A percentile compares a stretch with the other conserved stretches of the same genome.
These are phyloP conservation scores for Struthidea cinerea DNA, from an alignment of 2,113 vertebrate genomes.

Conservation along the genomic window DNA sequence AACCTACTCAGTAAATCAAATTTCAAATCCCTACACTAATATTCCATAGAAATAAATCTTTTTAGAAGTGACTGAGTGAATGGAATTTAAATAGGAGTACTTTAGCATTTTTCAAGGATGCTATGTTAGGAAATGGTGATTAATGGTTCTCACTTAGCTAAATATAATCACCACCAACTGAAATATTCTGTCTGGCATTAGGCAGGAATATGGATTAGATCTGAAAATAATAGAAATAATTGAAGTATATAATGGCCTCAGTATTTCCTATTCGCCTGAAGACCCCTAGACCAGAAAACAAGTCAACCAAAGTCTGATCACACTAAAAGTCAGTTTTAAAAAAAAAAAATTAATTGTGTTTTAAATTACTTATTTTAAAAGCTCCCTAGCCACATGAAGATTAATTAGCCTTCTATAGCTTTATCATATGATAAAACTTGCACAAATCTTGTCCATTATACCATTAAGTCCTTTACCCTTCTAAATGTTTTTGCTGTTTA, in stretches of 20 bases:
- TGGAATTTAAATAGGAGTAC: conserved; percentile 47
- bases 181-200: conserved; percentile 14
- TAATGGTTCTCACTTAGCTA: conserved; percentile 51
- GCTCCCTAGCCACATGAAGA: neutral
- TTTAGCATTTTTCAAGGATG: conserved; percentile 53
- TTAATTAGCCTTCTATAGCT: neutral
- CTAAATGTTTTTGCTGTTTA: neutral
- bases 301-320: neutral
- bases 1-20: neutral
- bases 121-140: conserved; percentile 48
- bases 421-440: neutral
- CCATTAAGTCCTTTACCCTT: neutral
- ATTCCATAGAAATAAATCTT: neutral
- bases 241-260: neutral
- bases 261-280: conserved; percentile 3
- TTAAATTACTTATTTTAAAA: neutral
- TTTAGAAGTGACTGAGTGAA: conserved; percentile 4
- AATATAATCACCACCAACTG: conserved; percentile 23
- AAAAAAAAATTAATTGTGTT: neutral
- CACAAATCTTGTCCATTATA: neutral
- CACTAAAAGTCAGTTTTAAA: neutral
- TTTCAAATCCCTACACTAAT: neutral
- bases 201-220: neutral
- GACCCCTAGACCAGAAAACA: neutral
- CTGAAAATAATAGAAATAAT: neutral